Percentiles rank a stretch among this genome's conserved stretches.
phyloP scores from a whole-genome alignment of 2,113 vertebrate species.

The Labeo catla region DNA sequence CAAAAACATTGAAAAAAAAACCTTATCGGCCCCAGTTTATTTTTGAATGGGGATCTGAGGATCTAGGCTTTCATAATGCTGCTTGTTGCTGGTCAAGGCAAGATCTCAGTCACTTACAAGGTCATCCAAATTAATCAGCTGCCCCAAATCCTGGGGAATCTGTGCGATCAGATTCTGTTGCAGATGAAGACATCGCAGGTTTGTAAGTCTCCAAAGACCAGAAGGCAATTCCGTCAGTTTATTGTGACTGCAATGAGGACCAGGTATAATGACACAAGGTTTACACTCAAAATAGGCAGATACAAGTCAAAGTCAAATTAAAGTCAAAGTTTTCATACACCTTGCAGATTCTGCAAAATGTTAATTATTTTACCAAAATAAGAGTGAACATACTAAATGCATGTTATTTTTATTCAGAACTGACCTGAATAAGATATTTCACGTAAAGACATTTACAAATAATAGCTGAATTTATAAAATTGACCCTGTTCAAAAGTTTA shows the following conservation, averaged over 20 bases:
- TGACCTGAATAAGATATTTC: too few relatives aligned
- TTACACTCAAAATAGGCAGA: background rate
- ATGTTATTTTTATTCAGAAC: too few relatives aligned
- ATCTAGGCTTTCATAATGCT: background rate
- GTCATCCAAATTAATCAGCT: conserved; percentile 83
- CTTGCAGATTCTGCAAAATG: too few relatives aligned
- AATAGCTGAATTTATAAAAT: too few relatives aligned
- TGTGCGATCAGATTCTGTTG: conserved; percentile 86
- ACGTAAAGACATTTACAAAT: too few relatives aligned
- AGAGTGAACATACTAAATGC: too few relatives aligned
- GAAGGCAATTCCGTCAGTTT: conserved; percentile 81
- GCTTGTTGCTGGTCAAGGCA: background rate
- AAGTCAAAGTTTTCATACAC: too few relatives aligned
- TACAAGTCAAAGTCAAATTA: too few relatives aligned
- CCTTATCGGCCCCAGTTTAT: too few relatives aligned
- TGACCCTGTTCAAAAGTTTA: too few relatives aligned
- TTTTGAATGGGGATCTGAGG: background rate
- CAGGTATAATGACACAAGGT: background rate
- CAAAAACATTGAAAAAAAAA: background rate
- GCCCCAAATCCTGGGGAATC: conserved; percentile 83
- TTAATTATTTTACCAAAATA: too few relatives aligned
- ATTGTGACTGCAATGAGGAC: conserved; percentile 83
- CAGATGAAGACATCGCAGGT: conserved; percentile 82
- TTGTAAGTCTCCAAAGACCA: conserved; percentile 80
- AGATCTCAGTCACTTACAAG: conserved; percentile 76